Percentiles rank a stretch among this genome's conserved stretches.
Conservation (phyloP, 2,113 vertebrate species). For the Xiphophorus maculatus region DNA sequence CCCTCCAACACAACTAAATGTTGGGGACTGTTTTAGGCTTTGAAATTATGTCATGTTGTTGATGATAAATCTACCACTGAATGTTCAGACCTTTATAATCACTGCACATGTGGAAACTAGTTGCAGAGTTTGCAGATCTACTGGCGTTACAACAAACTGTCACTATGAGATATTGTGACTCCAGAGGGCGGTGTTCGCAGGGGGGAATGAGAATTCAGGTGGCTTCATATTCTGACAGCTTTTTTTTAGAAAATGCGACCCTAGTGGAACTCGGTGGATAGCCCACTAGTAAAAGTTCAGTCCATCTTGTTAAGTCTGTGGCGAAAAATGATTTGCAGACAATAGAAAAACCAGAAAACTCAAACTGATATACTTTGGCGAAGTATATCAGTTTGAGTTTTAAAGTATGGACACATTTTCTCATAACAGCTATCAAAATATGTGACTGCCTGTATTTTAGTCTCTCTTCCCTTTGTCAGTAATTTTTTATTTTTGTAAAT, state of each 20-base stretch:
- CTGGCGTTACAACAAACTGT: background rate
- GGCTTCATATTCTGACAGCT: no score
- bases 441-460: background rate
- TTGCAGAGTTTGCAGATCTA: background rate
- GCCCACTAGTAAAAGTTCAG: background rate
- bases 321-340: background rate
- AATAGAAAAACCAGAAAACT: background rate
- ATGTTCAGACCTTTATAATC: background rate
- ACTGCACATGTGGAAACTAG: background rate
- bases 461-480: background rate
- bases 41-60: background rate
- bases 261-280: background rate
- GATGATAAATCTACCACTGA: background rate
- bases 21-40: conserved; percentile 1
- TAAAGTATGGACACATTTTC: no score
- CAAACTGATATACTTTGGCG: no score
- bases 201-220: no score
- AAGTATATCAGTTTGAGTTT: no score
- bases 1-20: background rate
- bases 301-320: background rate
- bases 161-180: no score
- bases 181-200: no score
- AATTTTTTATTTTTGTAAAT: background rate
- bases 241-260: background rate
- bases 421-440: background rate